A percentile compares a stretch with the other conserved stretches of the same genome.
phyloP scores from a whole-genome alignment of 2,113 vertebrate species.

The Furnarius figulus region DNA sequence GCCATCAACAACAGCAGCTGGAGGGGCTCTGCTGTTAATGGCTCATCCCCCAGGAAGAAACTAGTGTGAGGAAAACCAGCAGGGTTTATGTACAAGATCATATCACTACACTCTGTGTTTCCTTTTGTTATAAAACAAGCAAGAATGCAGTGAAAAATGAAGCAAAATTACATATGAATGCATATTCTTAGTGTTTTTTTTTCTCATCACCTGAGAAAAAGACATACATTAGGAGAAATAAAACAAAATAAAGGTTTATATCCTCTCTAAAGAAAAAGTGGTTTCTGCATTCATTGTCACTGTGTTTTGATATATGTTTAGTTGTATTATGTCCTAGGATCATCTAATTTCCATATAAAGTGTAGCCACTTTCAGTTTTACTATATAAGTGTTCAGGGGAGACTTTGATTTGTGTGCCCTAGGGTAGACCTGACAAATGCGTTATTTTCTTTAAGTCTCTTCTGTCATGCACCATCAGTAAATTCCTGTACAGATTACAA shows the following conservation, averaged over 20 bases:
- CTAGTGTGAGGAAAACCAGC: constrained; percentile 6
- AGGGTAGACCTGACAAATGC: constrained; percentile 70
- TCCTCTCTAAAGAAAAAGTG: neutral
- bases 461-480: constrained; percentile 66
- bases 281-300: constrained; percentile 50
- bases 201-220: constrained; percentile 3
- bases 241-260: constrained; percentile 32
- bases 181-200: neutral
- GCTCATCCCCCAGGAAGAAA: neutral
- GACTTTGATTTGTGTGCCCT: constrained; percentile 80
- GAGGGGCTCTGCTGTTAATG: constrained; percentile 25
- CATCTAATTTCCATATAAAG: constrained; percentile 80
- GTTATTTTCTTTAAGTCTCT: constrained; percentile 74
- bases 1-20: constrained; percentile 31
- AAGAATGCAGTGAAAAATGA: constrained; percentile 11
- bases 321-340: constrained; percentile 57
- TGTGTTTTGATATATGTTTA: constrained; percentile 71
- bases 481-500: constrained; percentile 66
- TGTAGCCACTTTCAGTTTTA: constrained; percentile 72
- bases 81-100: neutral
- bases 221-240: neutral
- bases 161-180: neutral
- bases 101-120: neutral
- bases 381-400: constrained; percentile 50
- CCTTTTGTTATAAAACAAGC: constrained; percentile 25